Conservation (phyloP, 2,113 vertebrate species). For the Phalacrocorax carbo region DNA sequence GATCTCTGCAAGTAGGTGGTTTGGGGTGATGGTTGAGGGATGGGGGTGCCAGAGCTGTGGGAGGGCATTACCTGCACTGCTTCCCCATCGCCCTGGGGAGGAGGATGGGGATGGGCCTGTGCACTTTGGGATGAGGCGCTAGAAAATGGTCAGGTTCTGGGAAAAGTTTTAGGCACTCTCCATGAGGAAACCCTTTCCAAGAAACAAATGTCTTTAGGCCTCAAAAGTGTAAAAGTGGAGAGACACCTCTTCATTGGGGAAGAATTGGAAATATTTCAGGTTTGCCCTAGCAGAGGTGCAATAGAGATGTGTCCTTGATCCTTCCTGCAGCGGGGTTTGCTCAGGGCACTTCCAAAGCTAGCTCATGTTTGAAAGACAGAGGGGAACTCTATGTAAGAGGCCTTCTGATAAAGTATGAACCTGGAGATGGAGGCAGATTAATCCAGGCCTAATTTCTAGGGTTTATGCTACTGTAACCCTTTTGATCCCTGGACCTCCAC, state of each 20-base stretch:
- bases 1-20: background rate
- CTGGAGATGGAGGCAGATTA: background rate
- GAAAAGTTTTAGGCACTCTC: accelerated
- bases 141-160: accelerated
- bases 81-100: accelerated
- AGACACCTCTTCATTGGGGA: background rate
- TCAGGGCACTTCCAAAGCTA: background rate
- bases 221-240: background rate
- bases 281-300: background rate
- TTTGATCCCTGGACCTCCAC: background rate
- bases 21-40: background rate
- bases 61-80: too few species aligned
- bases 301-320: background rate
- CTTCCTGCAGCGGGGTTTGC: background rate
- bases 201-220: accelerated
- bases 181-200: background rate
- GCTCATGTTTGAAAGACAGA: accelerated
- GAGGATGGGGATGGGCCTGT: background rate
- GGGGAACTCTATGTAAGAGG: background rate
- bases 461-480: background rate
- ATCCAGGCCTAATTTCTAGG: background rate
- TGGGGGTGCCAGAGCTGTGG: background rate
- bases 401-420: background rate
- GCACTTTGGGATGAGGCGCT: accelerated
- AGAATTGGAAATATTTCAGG: background rate